A percentile compares a stretch with the other conserved stretches of the same genome.
phyloP scores from a whole-genome alignment of 2,113 vertebrate species.

The Apistogramma diplotaenia region DNA sequence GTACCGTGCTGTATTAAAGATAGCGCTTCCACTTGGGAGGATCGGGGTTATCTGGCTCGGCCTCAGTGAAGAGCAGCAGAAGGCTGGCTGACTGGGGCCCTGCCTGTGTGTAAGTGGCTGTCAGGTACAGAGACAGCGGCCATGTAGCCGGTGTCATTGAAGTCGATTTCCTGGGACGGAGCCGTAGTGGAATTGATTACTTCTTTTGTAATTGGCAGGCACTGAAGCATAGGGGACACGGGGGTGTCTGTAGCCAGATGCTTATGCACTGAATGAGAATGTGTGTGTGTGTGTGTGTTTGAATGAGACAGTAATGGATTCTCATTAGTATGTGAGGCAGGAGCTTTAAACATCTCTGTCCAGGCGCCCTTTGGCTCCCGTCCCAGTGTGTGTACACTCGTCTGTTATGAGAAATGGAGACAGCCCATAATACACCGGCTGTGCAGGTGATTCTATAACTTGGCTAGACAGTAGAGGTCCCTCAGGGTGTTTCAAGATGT shows the following conservation, averaged over 20 bases:
- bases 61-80: constrained; percentile 15
- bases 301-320: constrained; percentile 63
- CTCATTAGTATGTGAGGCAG: constrained; percentile 73
- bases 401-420: constrained; percentile 43
- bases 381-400: constrained; percentile 50
- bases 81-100: constrained; percentile 1
- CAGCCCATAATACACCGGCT: constrained; percentile 40
- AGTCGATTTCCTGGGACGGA: constrained; percentile 69
- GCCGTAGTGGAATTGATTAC: constrained; percentile 70
- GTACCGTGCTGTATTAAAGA: neutral
- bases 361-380: constrained; percentile 62
- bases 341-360: constrained; percentile 68
- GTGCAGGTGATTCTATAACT: constrained; percentile 2
- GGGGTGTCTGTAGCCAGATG: constrained; percentile 65
- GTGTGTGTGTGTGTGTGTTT: constrained; percentile 11
- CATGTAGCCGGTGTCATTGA: constrained; percentile 67
- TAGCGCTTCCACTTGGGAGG: neutral
- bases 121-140: constrained; percentile 64
- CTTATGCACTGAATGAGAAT: constrained; percentile 66
- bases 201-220: constrained; percentile 75
- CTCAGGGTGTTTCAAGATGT: neutral
- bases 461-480: neutral
- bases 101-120: constrained; percentile 51
- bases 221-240: constrained; percentile 67
- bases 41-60: neutral